These are phyloP conservation scores for Catocala fraxini DNA, from an alignment of 2,888 invertebrate genomes.

Conservation along the genomic window DNA sequence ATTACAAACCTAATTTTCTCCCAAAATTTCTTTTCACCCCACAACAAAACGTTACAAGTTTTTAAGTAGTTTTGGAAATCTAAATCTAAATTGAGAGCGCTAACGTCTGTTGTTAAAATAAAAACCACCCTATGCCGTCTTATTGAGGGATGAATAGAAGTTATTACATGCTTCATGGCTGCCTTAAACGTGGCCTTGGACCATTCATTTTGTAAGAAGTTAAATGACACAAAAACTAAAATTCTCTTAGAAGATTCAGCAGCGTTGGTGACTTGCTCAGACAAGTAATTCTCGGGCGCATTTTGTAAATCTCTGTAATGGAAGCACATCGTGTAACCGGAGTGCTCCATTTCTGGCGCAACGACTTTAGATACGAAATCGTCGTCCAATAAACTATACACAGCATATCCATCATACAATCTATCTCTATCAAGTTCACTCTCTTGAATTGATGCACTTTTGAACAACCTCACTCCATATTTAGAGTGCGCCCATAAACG, in stretches of 20 bases:
- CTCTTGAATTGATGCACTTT: constrained; percentile 87
- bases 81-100: constrained; percentile 91
- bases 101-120: constrained; percentile 89
- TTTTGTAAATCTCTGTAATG: constrained; percentile 90
- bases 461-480: constrained; percentile 93
- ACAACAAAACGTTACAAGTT: constrained; percentile 91
- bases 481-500: constrained; percentile 93
- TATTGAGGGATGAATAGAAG: constrained; percentile 89
- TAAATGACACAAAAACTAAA: constrained; percentile 93
- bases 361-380: constrained; percentile 90
- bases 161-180: constrained; percentile 91
- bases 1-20: constrained; percentile 94
- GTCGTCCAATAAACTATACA: constrained; percentile 94
- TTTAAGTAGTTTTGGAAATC: constrained; percentile 92
- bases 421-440: constrained; percentile 89
- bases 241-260: constrained; percentile 90
- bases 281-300: constrained; percentile 88
- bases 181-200: constrained; percentile 93
- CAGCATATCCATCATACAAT: constrained; percentile 95
- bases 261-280: constrained; percentile 89
- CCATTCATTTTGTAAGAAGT: constrained; percentile 95
- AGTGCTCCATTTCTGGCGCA: constrained; percentile 92
- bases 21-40: constrained; percentile 96
- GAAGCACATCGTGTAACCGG: constrained; percentile 89
- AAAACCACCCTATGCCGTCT: constrained; percentile 88